phyloP scores from a whole-genome alignment of 2,888 invertebrate genomes.

The Smittia aterrima region DNA sequence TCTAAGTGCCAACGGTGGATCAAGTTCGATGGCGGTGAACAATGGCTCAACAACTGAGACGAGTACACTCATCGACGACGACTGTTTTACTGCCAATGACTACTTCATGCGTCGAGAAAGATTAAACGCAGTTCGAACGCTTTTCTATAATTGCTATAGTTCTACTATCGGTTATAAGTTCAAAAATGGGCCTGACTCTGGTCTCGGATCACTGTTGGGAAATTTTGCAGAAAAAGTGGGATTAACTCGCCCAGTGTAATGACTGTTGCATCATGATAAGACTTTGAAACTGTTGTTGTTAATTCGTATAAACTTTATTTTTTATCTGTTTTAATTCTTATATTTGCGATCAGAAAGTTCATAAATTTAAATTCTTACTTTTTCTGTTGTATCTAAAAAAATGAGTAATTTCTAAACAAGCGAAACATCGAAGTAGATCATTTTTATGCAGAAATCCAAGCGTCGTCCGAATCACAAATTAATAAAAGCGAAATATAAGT shows the following conservation, averaged over 20 bases:
- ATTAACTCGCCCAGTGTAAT: slow-evolving; percentile 27
- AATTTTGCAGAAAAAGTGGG: slow-evolving; percentile 43
- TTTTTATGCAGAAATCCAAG: too few relatives aligned
- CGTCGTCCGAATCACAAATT: background rate
- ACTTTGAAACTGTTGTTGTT: slow-evolving; percentile 24
- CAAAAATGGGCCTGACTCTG: slow-evolving; percentile 42
- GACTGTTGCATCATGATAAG: background rate
- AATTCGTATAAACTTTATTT: slow-evolving; percentile 17
- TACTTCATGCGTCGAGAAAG: slow-evolving; percentile 42
- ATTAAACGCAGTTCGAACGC: slow-evolving; percentile 41
- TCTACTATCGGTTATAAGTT: slow-evolving; percentile 43
- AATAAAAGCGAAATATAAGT: background rate
- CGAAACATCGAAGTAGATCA: too few relatives aligned
- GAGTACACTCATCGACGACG: slow-evolving; percentile 42
- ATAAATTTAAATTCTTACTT: background rate
- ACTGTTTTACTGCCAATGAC: slow-evolving; percentile 42
- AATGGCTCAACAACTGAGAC: slow-evolving; percentile 26
- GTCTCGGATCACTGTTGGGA: slow-evolving; percentile 43
- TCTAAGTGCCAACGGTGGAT: slow-evolving; percentile 22
- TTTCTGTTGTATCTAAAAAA: too few relatives aligned
- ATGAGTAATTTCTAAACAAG: too few relatives aligned
- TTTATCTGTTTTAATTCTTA: slow-evolving; percentile 2
- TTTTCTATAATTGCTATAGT: slow-evolving; percentile 43
- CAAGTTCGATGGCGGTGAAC: slow-evolving; percentile 8
- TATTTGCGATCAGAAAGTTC: background rate